phyloP scores from a whole-genome alignment of 2,888 invertebrate genomes.

The Xestoiulus laeticollis region DNA sequence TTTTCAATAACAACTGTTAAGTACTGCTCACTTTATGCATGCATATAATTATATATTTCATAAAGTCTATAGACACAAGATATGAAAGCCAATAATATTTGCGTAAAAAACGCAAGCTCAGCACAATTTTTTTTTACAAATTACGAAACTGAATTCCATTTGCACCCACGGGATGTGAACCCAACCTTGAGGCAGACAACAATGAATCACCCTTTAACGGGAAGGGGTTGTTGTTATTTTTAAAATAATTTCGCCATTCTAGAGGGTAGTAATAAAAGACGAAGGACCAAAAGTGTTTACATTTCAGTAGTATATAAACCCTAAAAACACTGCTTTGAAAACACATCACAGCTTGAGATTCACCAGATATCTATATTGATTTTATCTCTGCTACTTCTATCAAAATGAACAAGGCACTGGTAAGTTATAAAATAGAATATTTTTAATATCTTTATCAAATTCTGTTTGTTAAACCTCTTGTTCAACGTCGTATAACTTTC shows the following conservation, averaged over 20 bases:
- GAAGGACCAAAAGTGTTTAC: neutral
- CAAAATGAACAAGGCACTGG: neutral
- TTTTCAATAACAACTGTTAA: neutral
- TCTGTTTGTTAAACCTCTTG: too few species aligned
- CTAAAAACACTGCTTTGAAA: neutral
- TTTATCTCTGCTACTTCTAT: neutral
- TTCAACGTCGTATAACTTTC: too few species aligned
- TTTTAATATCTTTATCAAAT: neutral
- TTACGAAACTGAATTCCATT: neutral
- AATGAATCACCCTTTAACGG: neutral
- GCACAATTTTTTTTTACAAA: neutral
- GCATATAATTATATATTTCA: neutral
- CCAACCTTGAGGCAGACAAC: neutral
- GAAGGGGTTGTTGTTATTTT: neutral
- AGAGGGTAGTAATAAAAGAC: neutral
- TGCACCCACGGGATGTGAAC: neutral
- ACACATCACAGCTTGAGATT: neutral
- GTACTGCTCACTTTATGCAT: neutral
- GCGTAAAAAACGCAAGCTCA: neutral
- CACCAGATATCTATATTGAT: neutral
- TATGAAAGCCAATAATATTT: too few species aligned
- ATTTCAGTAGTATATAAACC: neutral
- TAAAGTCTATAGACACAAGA: neutral
- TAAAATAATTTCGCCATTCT: neutral
- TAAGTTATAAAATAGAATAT: neutral